Evolutionary conservation across 2,797 vertebrate species (phyloP), one percentile per base, ranked within the genome.

Genomic region (Pangasius mekongensis): DNA sequence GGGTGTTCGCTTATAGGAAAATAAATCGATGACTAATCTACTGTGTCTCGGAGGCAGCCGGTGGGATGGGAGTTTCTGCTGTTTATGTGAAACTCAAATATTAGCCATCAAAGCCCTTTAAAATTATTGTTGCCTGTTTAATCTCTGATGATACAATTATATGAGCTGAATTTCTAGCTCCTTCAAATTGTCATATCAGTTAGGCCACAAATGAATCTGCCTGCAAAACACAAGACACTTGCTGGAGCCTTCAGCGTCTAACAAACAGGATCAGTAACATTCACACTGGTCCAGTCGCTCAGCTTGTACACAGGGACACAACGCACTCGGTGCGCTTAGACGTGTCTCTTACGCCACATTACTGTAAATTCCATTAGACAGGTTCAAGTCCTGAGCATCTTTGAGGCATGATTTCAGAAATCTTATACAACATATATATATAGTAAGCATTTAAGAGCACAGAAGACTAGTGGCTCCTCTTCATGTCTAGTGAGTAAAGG

Each of bases 301-400:
- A 47, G 14, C 66, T 56, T 74, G 43, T 71, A 36, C 8, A 16
- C 16, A 71, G 33, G 67, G 18, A 39, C 67, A 22, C 16, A 71
- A 20, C 2, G 39, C 39, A 43, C 69, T 62, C 14, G 0, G 60
- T 69, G 49, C 10, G 47, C 77, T 82, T 89, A 54, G 89, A 54
- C 84, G 71, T 89, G 86, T 87, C 89, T 83, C 87, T 86, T 85
- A 84, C 30, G 76, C 49, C 77, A 71, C 49, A 71, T 83, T 86
- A 89, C 83, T 84, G 71, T 76, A 81, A 84, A 90, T 84, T 64
- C 49, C 27, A 78, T 80, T 87, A 77, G 62, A 24, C 64, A 56
- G 47, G n/a, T 33, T 87, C 76, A 87, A 78, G 67, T 43, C 87
- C 33, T 1, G 36, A 83, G 64, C 80, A n/a, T n/a, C n/a, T n/a